Percentiles rank a stretch among this genome's conserved stretches.
Evolutionary conservation across 2,888 invertebrate species (phyloP).

Genomic region (Eumacrocentrus americanus): DNA sequence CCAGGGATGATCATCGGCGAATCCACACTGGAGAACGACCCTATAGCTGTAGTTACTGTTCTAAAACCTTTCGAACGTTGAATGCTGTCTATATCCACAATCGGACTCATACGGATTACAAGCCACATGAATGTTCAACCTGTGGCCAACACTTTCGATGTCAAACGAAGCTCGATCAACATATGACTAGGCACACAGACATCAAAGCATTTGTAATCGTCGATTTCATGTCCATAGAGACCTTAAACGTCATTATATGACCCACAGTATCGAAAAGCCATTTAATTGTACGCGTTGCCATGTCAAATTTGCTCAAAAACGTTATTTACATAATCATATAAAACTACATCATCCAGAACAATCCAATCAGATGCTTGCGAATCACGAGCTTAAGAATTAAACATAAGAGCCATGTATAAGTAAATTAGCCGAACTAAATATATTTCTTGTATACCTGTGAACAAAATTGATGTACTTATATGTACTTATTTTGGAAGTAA

Average conservation of each 20-base stretch:
- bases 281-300: constrained; percentile 63
- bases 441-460: no score
- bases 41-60: constrained; percentile 65
- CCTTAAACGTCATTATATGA: constrained; percentile 64
- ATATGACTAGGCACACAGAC: constrained; percentile 67
- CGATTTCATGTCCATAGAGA: constrained; percentile 64
- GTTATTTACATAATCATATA: constrained; percentile 65
- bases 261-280: constrained; percentile 62
- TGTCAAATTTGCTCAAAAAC: constrained; percentile 62
- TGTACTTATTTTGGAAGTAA: no score
- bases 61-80: constrained; percentile 71
- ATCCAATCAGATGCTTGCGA: not conserved
- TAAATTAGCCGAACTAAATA: no score
- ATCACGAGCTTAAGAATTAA: no score
- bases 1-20: constrained; percentile 64
- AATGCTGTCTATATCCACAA: constrained; percentile 70
- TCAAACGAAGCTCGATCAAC: constrained; percentile 65
- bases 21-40: constrained; percentile 62
- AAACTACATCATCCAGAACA: not conserved
- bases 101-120: constrained; percentile 66
- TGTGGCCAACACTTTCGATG: constrained; percentile 68
- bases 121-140: constrained; percentile 67
- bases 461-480: no score
- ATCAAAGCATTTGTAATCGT: constrained; percentile 56
- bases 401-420: no score